Percentiles rank a stretch among this genome's conserved stretches.
Evolutionary conservation across 2,797 vertebrate species (phyloP).

Genomic region (Lagodon rhomboides): DNA sequence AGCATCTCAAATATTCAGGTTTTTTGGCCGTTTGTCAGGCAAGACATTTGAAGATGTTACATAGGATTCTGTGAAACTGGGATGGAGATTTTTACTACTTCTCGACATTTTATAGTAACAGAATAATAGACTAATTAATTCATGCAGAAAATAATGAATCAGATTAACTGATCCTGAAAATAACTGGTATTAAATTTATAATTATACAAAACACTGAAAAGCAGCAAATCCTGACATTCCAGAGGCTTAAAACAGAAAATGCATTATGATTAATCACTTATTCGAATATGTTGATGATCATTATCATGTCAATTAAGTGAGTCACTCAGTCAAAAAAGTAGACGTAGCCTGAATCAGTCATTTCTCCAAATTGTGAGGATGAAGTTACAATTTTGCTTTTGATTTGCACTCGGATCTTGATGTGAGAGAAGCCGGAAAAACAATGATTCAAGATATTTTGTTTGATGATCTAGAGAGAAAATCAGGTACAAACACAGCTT

Average conservation of each 20-base stretch:
- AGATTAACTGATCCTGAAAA: not conserved
- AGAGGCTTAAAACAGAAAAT: not conserved
- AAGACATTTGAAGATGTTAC: not conserved
- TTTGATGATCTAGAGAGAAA: conserved; percentile 58
- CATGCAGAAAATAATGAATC: not conserved
- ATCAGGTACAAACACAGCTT: conserved; percentile 55
- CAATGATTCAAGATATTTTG: conserved; percentile 44
- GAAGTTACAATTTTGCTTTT: too few relatives aligned
- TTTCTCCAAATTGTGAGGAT: not conserved
- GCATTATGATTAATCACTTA: not conserved
- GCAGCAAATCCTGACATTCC: not conserved
- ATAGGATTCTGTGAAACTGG: not conserved
- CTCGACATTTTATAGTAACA: not conserved
- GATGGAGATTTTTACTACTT: too few relatives aligned
- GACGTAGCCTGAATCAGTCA: not conserved
- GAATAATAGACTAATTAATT: not conserved
- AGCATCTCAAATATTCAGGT: not conserved
- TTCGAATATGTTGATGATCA: not conserved
- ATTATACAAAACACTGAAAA: too few relatives aligned
- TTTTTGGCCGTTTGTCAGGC: not conserved
- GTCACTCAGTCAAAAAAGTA: not conserved
- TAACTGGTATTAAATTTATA: not conserved
- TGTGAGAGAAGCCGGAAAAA: conserved; percentile 8
- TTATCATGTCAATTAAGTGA: not conserved
- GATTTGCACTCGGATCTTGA: not conserved